Conservation (phyloP, 2,888 invertebrate genomes). For the Sinodicranocentrus sp. region DNA sequence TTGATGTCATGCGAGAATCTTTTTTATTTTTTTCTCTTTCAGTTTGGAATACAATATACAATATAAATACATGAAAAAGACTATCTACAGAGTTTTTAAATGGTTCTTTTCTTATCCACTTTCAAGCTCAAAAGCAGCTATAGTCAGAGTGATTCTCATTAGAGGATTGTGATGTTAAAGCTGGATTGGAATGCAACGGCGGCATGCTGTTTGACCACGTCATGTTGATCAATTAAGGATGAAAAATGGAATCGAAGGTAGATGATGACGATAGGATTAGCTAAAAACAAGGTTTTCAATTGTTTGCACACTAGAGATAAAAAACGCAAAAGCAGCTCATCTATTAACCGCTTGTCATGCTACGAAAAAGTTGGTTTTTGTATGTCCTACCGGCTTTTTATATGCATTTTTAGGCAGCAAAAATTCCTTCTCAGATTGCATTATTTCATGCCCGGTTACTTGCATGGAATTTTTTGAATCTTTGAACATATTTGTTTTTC, state of each 20-base stretch:
- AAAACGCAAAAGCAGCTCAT: background rate
- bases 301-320: slow-evolving; percentile 1
- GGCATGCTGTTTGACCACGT: slow-evolving; percentile 60
- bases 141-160: background rate
- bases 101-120: background rate
- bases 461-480: too few relatives aligned
- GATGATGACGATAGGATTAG: slow-evolving; percentile 19
- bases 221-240: slow-evolving; percentile 38
- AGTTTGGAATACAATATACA: too few relatives aligned
- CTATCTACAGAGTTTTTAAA: too few relatives aligned
- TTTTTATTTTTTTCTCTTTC: too few relatives aligned
- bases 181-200: background rate
- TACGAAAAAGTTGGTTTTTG: background rate
- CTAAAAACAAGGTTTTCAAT: slow-evolving; percentile 27
- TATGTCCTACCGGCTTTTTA: slow-evolving; percentile 16
- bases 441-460: too few relatives aligned
- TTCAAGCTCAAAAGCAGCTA: background rate
- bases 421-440: too few relatives aligned
- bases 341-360: background rate
- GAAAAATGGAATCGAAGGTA: slow-evolving; percentile 34
- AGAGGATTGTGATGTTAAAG: background rate
- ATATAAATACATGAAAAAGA: too few relatives aligned
- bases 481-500: too few relatives aligned
- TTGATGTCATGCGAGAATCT: background rate
- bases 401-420: slow-evolving; percentile 4